These are phyloP conservation scores for Pseudopleuronectes americanus DNA, from an alignment of 2,797 vertebrate genomes.

Conservation along the genomic window DNA sequence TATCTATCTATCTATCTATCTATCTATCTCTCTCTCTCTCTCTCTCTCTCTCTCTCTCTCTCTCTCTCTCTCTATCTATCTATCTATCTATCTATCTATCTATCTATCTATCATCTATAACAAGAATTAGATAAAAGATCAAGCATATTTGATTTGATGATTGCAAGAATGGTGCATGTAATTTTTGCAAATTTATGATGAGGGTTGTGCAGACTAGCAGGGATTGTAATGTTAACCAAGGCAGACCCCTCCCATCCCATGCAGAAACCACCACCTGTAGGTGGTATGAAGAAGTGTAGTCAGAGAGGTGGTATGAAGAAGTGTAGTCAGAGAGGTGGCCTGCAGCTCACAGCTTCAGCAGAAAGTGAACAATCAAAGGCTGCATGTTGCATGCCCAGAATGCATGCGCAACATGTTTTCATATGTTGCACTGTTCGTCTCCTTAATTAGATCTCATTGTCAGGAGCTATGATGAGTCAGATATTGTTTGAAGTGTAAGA, in stretches of 20 bases:
- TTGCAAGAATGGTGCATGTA: not conserved
- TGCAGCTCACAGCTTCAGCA: constrained; percentile 22
- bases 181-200: constrained; percentile 15
- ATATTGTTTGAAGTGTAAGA: not conserved
- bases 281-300: constrained; percentile 67
- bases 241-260: constrained; percentile 56
- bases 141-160: constrained; percentile 7
- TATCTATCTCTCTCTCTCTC: too few relatives aligned
- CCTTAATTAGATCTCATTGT: constrained; percentile 8
- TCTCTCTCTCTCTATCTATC: too few relatives aligned
- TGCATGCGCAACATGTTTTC: not conserved
- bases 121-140: not conserved
- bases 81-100: too few relatives aligned
- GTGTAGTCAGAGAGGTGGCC: constrained; percentile 22
- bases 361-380: constrained; percentile 44
- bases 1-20: too few relatives aligned
- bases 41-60: too few relatives aligned
- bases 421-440: not conserved
- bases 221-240: constrained; percentile 52
- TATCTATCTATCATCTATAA: too few relatives aligned
- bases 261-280: constrained; percentile 82
- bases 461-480: not conserved
- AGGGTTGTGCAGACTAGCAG: constrained; percentile 21
- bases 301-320: not conserved
- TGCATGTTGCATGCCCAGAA: constrained; percentile 3